Conservation (phyloP, 2,888 invertebrate species). For the Sarcophaga rosellei region DNA sequence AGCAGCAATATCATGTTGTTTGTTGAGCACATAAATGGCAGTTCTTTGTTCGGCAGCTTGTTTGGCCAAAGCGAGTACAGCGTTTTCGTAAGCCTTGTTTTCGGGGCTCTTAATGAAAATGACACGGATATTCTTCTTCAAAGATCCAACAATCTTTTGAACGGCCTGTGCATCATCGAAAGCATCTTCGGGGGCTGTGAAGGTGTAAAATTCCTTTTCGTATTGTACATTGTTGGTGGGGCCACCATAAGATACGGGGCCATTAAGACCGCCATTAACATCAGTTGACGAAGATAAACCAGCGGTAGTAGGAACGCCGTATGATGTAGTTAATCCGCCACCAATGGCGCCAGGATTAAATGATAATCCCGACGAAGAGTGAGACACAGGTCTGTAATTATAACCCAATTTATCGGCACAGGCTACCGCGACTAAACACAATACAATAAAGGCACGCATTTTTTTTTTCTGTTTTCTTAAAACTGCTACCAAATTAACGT, state of each 20-base stretch:
- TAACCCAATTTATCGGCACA: constrained; percentile 75
- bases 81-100: constrained; percentile 75
- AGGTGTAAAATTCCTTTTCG: constrained; percentile 78
- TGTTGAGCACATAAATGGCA: constrained; percentile 74
- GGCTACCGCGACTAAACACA: constrained; percentile 70
- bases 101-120: constrained; percentile 74
- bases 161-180: constrained; percentile 72
- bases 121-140: constrained; percentile 71
- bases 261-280: constrained; percentile 58
- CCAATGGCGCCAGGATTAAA: constrained; percentile 70
- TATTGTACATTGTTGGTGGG: constrained; percentile 69
- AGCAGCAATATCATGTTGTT: constrained; percentile 73
- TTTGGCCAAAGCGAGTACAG: constrained; percentile 75
- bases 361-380: constrained; percentile 73
- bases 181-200: constrained; percentile 77
- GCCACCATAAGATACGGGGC: constrained; percentile 61
- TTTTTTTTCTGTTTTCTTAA: constrained; percentile 62
- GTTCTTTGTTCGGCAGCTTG: constrained; percentile 76
- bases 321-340: constrained; percentile 1
- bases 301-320: neutral
- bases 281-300: constrained; percentile 60
- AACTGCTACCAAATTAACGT: neutral
- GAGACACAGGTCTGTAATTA: constrained; percentile 73
- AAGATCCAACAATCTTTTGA: constrained; percentile 68
- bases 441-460: constrained; percentile 71